Evolutionary conservation across 2,113 vertebrate genomes (phyloP), one percentile per base, ranked within the genome.

Genomic region (Cebus imitator): DNA sequence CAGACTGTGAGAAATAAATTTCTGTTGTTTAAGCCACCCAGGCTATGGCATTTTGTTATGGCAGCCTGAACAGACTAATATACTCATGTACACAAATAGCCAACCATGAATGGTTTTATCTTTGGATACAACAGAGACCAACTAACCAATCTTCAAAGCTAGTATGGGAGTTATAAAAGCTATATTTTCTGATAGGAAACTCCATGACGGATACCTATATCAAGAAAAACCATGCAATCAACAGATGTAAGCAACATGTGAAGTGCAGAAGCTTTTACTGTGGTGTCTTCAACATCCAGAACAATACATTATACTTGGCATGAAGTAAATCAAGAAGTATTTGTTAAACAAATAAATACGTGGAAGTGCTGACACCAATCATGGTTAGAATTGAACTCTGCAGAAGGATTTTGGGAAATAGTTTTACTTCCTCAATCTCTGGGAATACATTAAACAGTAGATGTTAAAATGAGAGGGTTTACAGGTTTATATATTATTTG

Each of bases 121-220:
- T 96, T 48, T 88, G 37, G 66, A 94, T 25, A 82, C 35, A 95
- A 78, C 45, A 17, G 45, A 94, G 23, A 91, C 14, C 8, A 84
- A 84, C 18, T 87, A 5, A 96, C n/a, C 87, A 87, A 81, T 78
- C 70, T 94, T 90, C 81, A 97, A 81, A 92, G 45, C 50, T 79
- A 94, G 55, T 20, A 45, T 2, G 12, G 61, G 37, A 90, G 50
- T 73, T 82, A 87, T 25, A 83, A 94, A 95, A 87, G 70, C 66
- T 12, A 96, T 43, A 95, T 82, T 94, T 97, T 85, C 73, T 78
- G 21, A 40, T 30, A 75, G 61, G 52, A 43, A 93, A 94, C 73
- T 93, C 83, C 27, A 79, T 55, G 30, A 64, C 66, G 40, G 92
- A 76, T 72, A 72, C 5, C 55, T 83, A 45, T 48, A 66, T 86